phyloP scores from a whole-genome alignment of 2,888 invertebrate genomes.

The Pomacea canaliculata region DNA sequence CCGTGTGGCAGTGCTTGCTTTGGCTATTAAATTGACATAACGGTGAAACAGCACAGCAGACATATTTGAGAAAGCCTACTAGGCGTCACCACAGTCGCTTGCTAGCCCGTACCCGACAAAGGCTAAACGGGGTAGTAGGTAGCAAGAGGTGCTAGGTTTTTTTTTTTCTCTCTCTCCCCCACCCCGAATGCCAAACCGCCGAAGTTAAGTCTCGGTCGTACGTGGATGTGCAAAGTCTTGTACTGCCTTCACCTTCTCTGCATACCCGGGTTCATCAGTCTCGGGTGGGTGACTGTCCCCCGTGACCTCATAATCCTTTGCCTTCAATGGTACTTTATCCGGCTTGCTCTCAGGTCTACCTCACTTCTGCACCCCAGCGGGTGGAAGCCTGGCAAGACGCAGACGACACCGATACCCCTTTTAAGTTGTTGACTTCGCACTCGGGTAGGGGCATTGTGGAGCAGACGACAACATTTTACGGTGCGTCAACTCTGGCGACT shows the following conservation, averaged over 20 bases:
- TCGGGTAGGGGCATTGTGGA: not conserved
- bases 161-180: too few species aligned
- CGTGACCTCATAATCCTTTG: conserved; percentile 2
- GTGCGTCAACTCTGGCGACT: conserved; percentile 11
- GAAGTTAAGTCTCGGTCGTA: too few species aligned
- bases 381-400: not conserved
- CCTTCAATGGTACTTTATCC: not conserved
- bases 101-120: not conserved
- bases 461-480: conserved; percentile 10
- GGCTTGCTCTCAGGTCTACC: not conserved
- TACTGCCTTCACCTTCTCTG: too few species aligned
- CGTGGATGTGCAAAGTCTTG: too few species aligned
- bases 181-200: too few species aligned
- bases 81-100: not conserved
- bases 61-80: conserved; percentile 2
- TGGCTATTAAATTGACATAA: conserved; percentile 13
- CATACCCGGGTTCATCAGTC: too few species aligned
- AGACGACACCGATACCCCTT: not conserved
- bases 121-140: not conserved
- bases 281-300: not conserved
- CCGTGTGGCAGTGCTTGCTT: not conserved
- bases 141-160: too few species aligned
- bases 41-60: not conserved
- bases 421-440: not conserved
- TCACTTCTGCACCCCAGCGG: not conserved